Base-by-base conservation (phyloP, 1,140 invertebrate species). In the Trichonephila clavipes region DNA sequence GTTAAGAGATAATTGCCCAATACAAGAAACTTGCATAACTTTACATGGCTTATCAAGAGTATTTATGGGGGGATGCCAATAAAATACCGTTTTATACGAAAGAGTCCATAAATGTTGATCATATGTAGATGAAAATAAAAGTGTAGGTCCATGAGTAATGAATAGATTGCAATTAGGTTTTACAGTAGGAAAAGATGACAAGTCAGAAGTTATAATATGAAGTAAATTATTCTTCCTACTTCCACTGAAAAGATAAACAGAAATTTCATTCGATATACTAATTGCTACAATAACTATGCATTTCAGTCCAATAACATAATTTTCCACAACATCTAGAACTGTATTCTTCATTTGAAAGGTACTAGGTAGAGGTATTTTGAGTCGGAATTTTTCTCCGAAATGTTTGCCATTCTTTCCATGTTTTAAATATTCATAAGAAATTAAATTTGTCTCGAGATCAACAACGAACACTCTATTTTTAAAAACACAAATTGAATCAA, bases 401-500 rank as follows among this genome's bases (percentile, higher is more conserved):
- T 21, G 62, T 61, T 90, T 72, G 34, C 19, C 24, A 4, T 24
- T 85, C 3, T 40, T 81, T 82, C 24, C 8, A 40, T 28, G 19
- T 12, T 61, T 81, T 8, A 21, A 24, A 40, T 82, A 77, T 81
- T 81, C 58, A 81, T 24, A 90, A 34, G 44, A 19, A 34, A 81
- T 51, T 62, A 90, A 34, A 81, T 59, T 81, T 61, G 21, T 24
- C 58, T 82, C 58, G 28, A 62, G 7, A 34, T 28, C 24, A 82
- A 59, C 51, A 34, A 90, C 21, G 82, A 82, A 90, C 12, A 90
- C 24, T 21, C 82, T 62, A 69, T 77, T 40, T 44, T 90, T 82
- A 16, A 58, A 81, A 2, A 81, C 14, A 61, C 89, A 90, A 24
- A 82, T 14, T 7, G 51, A 28, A 18, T 19, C 28, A 21, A 90